Conservation (phyloP, 2,888 invertebrate species). For the Sinopyrophorus schimmeli region DNA sequence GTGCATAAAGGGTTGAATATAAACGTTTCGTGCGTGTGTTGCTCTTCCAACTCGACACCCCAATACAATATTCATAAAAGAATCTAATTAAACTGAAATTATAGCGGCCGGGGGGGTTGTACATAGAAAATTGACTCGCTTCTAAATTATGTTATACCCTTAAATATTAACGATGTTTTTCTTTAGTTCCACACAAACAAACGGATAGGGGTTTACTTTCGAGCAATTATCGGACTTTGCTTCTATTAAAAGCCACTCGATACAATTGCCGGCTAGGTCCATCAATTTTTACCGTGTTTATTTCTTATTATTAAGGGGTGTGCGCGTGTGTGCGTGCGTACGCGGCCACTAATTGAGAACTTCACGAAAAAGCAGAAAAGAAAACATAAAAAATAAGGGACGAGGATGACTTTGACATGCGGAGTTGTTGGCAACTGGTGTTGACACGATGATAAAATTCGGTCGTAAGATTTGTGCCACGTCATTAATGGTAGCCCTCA, state of each 20-base stretch:
- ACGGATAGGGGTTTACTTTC: conserved; percentile 22
- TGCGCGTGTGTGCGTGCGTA: too few relatives aligned
- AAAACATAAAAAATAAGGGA: too few relatives aligned
- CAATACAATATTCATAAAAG: conserved; percentile 26
- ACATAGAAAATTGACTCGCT: conserved; percentile 20
- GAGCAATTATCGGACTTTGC: conserved; percentile 24
- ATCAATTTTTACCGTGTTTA: too few relatives aligned
- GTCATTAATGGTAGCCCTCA: conserved; percentile 50
- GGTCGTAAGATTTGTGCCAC: conserved; percentile 51
- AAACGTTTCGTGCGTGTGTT: conserved; percentile 21
- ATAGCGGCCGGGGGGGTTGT: conserved; percentile 16
- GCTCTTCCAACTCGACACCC: conserved; percentile 20
- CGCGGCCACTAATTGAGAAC: too few relatives aligned
- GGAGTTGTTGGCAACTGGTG: conserved; percentile 53
- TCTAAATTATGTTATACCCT: conserved; percentile 22
- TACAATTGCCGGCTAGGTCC: too few relatives aligned
- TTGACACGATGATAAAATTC: conserved; percentile 54
- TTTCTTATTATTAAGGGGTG: too few relatives aligned
- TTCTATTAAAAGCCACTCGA: too few relatives aligned
- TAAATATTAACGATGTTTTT: conserved; percentile 23
- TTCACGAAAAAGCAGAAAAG: conserved; percentile 36
- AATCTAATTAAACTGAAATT: conserved; percentile 28
- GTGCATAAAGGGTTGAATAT: conserved; percentile 5
- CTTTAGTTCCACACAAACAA: conserved; percentile 24
- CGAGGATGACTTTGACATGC: conserved; percentile 44